A percentile compares a stretch with the other conserved stretches of the same genome.
Conservation (phyloP, 2,113 vertebrate species). For the Ptilorrhoa leucosticta region DNA sequence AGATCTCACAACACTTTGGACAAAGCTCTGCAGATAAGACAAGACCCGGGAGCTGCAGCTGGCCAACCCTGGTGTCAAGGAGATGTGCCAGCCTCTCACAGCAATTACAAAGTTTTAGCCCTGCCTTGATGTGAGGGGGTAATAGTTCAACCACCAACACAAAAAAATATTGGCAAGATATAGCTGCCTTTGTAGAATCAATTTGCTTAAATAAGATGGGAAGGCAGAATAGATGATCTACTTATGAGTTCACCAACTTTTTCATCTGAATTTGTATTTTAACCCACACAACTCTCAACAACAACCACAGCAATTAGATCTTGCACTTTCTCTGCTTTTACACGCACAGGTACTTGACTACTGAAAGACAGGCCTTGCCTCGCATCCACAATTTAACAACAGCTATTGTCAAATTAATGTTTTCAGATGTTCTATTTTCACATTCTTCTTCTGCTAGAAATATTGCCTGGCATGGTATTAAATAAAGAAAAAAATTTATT, state of each 20-base stretch:
- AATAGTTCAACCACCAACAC: background rate
- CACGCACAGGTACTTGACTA: background rate
- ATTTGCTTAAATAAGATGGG: background rate
- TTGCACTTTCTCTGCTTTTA: background rate
- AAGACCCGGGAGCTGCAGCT: background rate
- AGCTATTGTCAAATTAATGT: background rate
- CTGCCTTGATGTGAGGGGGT: background rate
- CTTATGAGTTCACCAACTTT: background rate
- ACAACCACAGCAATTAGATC: background rate
- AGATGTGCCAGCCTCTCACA: background rate
- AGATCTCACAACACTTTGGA: background rate
- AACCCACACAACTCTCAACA: background rate
- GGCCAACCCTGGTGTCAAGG: background rate
- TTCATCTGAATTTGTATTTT: background rate
- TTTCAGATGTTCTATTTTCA: background rate
- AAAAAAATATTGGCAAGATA: background rate
- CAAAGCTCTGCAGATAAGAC: background rate
- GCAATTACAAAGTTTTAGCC: slow-evolving; percentile 26
- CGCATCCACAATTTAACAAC: background rate
- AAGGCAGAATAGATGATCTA: background rate
- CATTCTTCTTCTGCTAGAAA: background rate
- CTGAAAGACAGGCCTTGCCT: background rate
- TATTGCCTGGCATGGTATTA: background rate
- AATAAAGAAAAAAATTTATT: background rate
- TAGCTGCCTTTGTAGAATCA: background rate